A percentile compares a stretch with the other conserved stretches of the same genome.
These are phyloP conservation scores for Sparidentex hasta DNA, from an alignment of 2,797 vertebrate genomes.

Conservation along the genomic window DNA sequence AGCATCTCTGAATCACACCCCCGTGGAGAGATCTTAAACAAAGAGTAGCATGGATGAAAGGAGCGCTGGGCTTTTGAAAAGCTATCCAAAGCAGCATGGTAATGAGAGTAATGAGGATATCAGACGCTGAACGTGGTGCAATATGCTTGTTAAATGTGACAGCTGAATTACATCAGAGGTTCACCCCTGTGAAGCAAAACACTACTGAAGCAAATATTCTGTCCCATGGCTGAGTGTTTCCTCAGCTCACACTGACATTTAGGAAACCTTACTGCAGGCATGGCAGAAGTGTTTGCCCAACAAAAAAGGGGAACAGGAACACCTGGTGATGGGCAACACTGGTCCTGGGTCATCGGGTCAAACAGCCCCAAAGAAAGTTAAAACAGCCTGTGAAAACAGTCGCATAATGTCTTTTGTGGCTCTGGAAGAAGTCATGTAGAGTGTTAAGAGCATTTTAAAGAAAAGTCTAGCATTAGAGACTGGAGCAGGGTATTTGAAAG, in stretches of 20 bases:
- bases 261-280: conserved; percentile 17
- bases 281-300: neutral
- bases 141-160: conserved; percentile 71
- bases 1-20: conserved; percentile 68
- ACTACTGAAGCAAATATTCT: conserved; percentile 36
- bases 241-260: conserved; percentile 43
- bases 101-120: conserved; percentile 76
- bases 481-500: neutral
- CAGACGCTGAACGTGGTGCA: conserved; percentile 59
- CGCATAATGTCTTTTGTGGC: neutral
- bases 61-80: conserved; percentile 66
- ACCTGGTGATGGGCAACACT: neutral
- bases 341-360: neutral
- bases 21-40: conserved; percentile 69
- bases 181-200: conserved; percentile 41
- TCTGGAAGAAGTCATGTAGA: neutral
- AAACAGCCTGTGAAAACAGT: neutral
- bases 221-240: neutral
- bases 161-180: conserved; percentile 70
- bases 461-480: neutral
- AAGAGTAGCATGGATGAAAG: conserved; percentile 73
- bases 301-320: conserved; percentile 2
- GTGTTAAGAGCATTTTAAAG: neutral
- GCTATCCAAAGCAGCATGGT: conserved; percentile 63
- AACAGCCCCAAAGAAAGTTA: neutral